Percentiles rank a stretch among this genome's conserved stretches.
Conservation (phyloP, 2,888 invertebrate genomes). For the Ornithoptera alexandrae region DNA sequence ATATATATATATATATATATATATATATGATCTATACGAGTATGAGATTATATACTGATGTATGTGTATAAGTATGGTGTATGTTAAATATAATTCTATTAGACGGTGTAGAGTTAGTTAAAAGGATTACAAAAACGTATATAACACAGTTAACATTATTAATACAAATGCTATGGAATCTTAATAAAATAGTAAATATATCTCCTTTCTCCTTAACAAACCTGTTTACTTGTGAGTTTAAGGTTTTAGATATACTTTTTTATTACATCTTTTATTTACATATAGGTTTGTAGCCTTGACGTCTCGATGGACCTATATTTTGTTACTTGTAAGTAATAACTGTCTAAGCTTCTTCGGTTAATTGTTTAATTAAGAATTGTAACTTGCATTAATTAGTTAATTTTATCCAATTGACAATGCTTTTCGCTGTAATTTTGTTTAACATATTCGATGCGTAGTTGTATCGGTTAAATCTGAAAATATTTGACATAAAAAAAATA, state of each 20-base stretch:
- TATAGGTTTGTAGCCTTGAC: neutral
- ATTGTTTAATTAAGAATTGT: neutral
- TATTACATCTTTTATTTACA: neutral
- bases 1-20: neutral
- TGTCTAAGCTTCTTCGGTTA: neutral
- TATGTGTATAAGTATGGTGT: neutral
- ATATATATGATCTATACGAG: neutral
- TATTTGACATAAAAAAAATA: too few relatives aligned
- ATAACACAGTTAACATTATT: slow-evolving; percentile 1
- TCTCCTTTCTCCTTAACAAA: neutral
- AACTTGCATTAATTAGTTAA: neutral
- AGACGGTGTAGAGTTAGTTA: neutral
- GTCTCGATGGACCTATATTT: neutral
- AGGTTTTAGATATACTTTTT: neutral
- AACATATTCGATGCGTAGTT: too few relatives aligned
- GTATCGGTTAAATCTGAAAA: too few relatives aligned
- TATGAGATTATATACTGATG: neutral
- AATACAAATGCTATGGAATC: neutral
- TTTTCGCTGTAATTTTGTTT: too few relatives aligned
- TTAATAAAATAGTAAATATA: neutral
- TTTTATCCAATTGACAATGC: neutral
- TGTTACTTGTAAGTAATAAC: neutral
- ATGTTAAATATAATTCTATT: neutral
- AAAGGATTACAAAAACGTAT: neutral
- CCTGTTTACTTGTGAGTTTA: neutral